Conservation (phyloP, 1,140 invertebrate genomes). For the Penaeus vannamei region DNA sequence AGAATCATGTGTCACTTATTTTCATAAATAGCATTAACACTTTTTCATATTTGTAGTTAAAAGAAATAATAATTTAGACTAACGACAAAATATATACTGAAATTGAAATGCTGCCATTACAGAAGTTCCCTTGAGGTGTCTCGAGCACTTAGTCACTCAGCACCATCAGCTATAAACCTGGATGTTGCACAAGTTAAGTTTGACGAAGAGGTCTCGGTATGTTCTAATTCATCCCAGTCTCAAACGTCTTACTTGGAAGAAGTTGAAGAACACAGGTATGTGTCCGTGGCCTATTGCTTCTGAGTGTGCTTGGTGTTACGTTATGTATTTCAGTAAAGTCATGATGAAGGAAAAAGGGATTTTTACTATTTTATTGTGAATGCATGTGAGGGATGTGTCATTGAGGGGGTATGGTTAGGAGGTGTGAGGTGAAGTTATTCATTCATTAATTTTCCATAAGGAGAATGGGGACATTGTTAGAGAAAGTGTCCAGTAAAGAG, state of each 20-base stretch:
- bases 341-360: no score
- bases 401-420: no score
- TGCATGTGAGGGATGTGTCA: no score
- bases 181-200: slow-evolving; percentile 82
- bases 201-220: slow-evolving; percentile 69
- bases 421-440: no score
- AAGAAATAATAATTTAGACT: no score
- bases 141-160: slow-evolving; percentile 84
- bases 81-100: no score
- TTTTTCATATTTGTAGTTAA: neutral
- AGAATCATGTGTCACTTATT: no score
- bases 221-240: slow-evolving; percentile 48
- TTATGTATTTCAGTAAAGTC: no score
- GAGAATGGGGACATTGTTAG: no score
- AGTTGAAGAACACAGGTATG: neutral
- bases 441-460: no score
- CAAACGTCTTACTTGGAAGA: slow-evolving; percentile 27
- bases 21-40: neutral
- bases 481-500: neutral
- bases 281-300: neutral
- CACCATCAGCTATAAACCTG: slow-evolving; percentile 88
- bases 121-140: slow-evolving; percentile 77
- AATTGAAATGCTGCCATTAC: neutral
- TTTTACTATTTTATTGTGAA: no score
- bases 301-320: no score